Evolutionary conservation across 2,888 invertebrate species (phyloP).

Genomic region (Taphrorychus bicolor): DNA sequence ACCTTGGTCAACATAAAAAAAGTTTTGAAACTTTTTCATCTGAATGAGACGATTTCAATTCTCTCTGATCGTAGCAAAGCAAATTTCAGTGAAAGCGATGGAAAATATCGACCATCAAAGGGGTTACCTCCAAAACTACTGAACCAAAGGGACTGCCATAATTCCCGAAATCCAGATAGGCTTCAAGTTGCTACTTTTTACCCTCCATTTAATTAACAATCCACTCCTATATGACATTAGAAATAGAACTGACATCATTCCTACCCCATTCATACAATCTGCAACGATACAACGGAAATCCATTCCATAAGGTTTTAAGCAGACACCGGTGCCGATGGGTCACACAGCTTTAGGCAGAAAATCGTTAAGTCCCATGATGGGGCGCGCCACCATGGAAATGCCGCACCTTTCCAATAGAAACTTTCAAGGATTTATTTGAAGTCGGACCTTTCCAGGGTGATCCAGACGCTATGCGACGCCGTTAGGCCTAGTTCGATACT

Average conservation of each 20-base stretch:
- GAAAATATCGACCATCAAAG: too few relatives aligned
- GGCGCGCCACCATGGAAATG: slow-evolving; percentile 9
- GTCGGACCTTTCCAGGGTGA: slow-evolving; percentile 27
- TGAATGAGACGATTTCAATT: too few relatives aligned
- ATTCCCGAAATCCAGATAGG: too few relatives aligned
- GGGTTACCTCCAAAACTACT: too few relatives aligned
- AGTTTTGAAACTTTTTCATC: too few relatives aligned
- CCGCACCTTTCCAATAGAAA: slow-evolving; percentile 32
- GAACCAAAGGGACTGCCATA: too few relatives aligned
- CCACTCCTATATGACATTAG: neutral
- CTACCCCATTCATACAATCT: neutral
- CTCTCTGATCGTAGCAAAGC: too few relatives aligned
- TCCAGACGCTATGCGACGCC: slow-evolving; percentile 21
- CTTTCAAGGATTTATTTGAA: slow-evolving; percentile 22
- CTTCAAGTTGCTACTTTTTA: too few relatives aligned
- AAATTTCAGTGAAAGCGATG: too few relatives aligned
- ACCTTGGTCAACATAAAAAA: too few relatives aligned
- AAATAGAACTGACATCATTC: neutral
- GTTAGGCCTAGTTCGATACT: neutral
- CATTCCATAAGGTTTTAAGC: too few relatives aligned
- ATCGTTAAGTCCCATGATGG: neutral
- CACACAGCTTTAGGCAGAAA: neutral
- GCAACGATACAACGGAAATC: neutral
- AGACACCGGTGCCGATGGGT: too few relatives aligned
- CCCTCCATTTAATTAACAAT: neutral